A percentile compares a stretch with the other conserved stretches of the same genome.
These are phyloP conservation scores for Liodrosophila aerea DNA, from an alignment of 2,888 invertebrate genomes.

Conservation along the genomic window DNA sequence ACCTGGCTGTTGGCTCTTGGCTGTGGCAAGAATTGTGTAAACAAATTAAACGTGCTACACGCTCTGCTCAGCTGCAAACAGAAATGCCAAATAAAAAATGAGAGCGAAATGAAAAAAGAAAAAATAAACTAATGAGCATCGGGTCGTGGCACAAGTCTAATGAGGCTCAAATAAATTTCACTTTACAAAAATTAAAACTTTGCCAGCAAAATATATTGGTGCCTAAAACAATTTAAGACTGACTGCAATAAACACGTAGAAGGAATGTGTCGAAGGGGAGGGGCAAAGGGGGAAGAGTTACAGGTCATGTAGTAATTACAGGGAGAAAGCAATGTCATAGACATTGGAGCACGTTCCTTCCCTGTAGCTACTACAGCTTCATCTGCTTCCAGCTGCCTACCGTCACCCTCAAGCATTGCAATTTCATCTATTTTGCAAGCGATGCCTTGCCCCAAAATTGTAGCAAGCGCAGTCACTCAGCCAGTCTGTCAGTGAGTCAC, in stretches of 20 bases:
- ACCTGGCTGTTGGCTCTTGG: too few relatives aligned
- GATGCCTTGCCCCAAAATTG: constrained; percentile 37
- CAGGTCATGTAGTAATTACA: constrained; percentile 38
- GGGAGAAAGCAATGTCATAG: neutral
- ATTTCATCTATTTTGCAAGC: constrained; percentile 61
- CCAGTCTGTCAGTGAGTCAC: constrained; percentile 12
- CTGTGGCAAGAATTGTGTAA: constrained; percentile 63
- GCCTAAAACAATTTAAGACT: constrained; percentile 17
- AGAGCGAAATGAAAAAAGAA: neutral
- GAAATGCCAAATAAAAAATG: constrained; percentile 6
- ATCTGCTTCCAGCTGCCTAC: neutral
- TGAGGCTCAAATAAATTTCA: constrained; percentile 49
- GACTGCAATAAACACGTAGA: constrained; percentile 40
- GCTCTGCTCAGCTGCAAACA: constrained; percentile 17
- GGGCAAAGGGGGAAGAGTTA: neutral
- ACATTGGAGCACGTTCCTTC: constrained; percentile 11
- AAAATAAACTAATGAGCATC: constrained; percentile 30
- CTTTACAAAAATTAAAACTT: constrained; percentile 21
- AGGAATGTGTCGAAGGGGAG: constrained; percentile 26
- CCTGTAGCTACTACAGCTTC: constrained; percentile 7
- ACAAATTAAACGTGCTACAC: constrained; percentile 59
- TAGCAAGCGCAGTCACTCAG: constrained; percentile 30
- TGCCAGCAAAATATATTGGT: constrained; percentile 27
- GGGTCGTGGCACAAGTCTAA: constrained; percentile 32
- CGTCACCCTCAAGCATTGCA: constrained; percentile 38